These are phyloP conservation scores for Murina feae DNA, from an alignment of 2,113 vertebrate species.

Conservation along the genomic window DNA sequence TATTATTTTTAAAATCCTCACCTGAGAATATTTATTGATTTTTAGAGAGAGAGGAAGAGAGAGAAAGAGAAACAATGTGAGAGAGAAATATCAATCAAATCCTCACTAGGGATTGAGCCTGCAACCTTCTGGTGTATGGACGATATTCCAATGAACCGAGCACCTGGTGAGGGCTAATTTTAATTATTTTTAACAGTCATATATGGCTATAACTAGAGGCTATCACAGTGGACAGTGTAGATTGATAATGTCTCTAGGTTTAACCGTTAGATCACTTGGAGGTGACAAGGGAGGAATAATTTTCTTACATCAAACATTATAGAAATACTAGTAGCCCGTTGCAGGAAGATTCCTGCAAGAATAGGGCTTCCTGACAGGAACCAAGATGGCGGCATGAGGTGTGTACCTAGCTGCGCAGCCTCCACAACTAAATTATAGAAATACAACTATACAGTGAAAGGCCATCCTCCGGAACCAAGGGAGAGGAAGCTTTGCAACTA, in stretches of 20 bases:
- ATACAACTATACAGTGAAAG: too few relatives aligned
- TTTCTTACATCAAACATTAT: neutral
- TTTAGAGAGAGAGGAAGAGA: neutral
- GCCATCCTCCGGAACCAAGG: too few relatives aligned
- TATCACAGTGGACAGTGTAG: neutral
- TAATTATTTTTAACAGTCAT: neutral
- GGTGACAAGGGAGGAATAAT: neutral
- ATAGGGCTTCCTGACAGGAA: too few relatives aligned
- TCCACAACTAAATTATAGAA: too few relatives aligned
- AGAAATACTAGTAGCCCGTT: too few relatives aligned
- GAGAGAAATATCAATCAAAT: neutral
- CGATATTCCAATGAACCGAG: neutral
- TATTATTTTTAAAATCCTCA: neutral
- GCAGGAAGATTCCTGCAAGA: too few relatives aligned
- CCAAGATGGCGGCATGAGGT: too few relatives aligned
- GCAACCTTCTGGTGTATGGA: neutral
- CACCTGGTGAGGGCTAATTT: neutral
- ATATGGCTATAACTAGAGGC: neutral
- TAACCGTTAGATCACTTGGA: neutral
- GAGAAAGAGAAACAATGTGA: neutral
- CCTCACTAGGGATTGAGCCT: neutral
- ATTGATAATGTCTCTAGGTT: neutral
- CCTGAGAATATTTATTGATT: neutral
- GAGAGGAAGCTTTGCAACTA: too few relatives aligned
- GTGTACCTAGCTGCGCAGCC: too few relatives aligned